phyloP scores from a whole-genome alignment of 2,113 vertebrate genomes.

The Pipa parva region DNA sequence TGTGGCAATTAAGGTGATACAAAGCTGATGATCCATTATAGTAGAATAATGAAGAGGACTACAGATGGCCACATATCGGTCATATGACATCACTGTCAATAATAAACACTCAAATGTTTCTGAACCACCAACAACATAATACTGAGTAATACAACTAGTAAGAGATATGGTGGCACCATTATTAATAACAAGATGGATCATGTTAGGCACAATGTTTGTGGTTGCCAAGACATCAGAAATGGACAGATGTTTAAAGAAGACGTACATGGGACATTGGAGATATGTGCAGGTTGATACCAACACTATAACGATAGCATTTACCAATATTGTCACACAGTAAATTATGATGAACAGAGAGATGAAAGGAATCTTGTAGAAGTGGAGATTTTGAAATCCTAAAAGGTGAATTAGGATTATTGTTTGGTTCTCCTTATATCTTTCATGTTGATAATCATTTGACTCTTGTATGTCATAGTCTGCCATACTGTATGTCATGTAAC shows the following conservation, averaged over 20 bases:
- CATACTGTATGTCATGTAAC: too few species aligned
- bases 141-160: constrained; percentile 25
- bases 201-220: constrained; percentile 43
- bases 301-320: too few species aligned
- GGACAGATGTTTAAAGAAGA: constrained; percentile 50
- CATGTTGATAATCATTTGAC: too few species aligned
- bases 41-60: constrained; percentile 36
- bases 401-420: too few species aligned
- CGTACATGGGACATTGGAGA: constrained; percentile 52
- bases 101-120: constrained; percentile 39
- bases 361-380: too few species aligned
- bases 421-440: too few species aligned
- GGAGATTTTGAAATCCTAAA: too few species aligned
- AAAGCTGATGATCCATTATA: constrained; percentile 25
- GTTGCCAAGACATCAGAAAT: constrained; percentile 45
- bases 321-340: too few species aligned
- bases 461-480: too few species aligned
- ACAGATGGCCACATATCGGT: constrained; percentile 43
- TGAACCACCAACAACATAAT: constrained; percentile 37
- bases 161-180: constrained; percentile 5
- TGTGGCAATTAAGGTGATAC: neutral
- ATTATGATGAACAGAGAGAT: too few species aligned
- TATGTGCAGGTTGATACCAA: constrained; percentile 24
- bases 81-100: constrained; percentile 43
- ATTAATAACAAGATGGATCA: neutral